These are phyloP conservation scores for Pituophis catenifer DNA, from an alignment of 2,113 vertebrate species.

Conservation along the genomic window DNA sequence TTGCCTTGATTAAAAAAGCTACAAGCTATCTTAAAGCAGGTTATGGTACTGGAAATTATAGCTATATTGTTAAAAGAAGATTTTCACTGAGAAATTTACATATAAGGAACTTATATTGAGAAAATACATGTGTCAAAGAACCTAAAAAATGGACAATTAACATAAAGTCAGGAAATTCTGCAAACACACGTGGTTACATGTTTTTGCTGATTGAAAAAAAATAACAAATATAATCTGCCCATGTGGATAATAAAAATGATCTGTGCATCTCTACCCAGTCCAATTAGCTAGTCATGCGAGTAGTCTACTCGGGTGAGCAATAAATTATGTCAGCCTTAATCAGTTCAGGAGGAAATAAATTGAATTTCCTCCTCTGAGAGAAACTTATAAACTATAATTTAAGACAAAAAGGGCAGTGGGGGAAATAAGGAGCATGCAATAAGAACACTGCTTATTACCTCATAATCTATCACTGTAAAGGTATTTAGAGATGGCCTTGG, in stretches of 20 bases:
- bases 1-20: not conserved
- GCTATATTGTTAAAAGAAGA: not conserved
- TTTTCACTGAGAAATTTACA: not conserved
- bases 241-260: not conserved
- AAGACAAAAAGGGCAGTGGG: not conserved
- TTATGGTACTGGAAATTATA: not conserved
- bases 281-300: not conserved
- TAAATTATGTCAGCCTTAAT: not conserved
- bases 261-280: not conserved
- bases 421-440: not conserved
- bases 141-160: not conserved
- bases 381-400: not conserved
- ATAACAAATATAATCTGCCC: not conserved
- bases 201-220: not conserved
- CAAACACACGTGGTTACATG: not conserved
- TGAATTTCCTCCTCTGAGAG: not conserved
- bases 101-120: not conserved
- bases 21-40: not conserved
- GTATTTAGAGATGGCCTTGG: not conserved
- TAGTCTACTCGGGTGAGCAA: not conserved
- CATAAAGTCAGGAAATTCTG: not conserved
- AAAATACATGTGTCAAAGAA: not conserved
- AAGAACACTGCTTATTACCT: not conserved
- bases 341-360: not conserved
- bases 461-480: not conserved